phyloP scores from a whole-genome alignment of 2,888 invertebrate species.

The Synergus gifuensis region DNA sequence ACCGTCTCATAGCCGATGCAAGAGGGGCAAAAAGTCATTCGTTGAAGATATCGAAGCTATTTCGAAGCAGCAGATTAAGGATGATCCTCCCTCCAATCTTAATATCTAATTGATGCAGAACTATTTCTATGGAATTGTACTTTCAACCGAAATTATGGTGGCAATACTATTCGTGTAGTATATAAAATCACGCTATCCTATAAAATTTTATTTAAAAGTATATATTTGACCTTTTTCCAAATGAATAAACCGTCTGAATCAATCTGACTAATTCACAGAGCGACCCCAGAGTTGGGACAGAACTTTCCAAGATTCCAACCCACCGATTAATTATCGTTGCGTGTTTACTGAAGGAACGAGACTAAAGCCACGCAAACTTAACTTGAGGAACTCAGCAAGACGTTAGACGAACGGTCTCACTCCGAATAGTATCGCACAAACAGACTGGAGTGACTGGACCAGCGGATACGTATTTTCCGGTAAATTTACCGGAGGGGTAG shows the following conservation, averaged over 20 bases:
- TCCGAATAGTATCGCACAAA: neutral
- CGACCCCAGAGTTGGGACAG: neutral
- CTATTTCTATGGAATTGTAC: neutral
- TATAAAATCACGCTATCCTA: neutral
- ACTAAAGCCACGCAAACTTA: neutral
- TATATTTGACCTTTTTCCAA: neutral
- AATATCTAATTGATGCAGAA: conserved; percentile 62
- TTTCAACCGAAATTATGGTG: neutral
- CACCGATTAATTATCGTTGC: conserved; percentile 23
- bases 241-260: neutral
- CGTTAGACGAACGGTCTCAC: neutral
- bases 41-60: conserved; percentile 56
- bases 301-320: conserved; percentile 12
- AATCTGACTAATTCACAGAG: neutral
- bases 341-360: conserved; percentile 21
- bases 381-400: neutral
- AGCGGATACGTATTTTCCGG: conserved; percentile 49
- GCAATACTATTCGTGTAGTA: neutral
- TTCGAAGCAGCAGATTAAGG: conserved; percentile 53
- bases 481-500: conserved; percentile 53
- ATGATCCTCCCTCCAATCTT: conserved; percentile 52
- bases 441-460: conserved; percentile 20
- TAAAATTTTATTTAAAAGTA: too few relatives aligned
- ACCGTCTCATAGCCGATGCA: neutral
- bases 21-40: conserved; percentile 46